Percentiles rank a stretch among this genome's conserved stretches.
Conservation (phyloP, 2,888 invertebrate species). For the Drosophila nigritarsus region DNA sequence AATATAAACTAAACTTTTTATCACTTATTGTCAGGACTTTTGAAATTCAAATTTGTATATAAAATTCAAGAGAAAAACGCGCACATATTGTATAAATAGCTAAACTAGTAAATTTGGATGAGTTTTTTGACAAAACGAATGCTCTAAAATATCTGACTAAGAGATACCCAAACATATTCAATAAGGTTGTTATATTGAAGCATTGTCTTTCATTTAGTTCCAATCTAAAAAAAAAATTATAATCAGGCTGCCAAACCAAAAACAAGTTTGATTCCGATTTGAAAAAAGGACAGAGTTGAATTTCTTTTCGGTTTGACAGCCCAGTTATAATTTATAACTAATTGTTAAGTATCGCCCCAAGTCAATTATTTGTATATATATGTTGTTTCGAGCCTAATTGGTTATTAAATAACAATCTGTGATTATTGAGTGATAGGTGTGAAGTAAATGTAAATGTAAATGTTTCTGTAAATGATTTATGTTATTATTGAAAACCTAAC, state of each 20-base stretch:
- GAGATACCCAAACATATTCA: slow-evolving; percentile 28
- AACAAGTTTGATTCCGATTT: neutral
- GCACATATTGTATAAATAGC: slow-evolving; percentile 17
- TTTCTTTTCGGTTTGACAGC: neutral
- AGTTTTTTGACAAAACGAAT: slow-evolving; percentile 29
- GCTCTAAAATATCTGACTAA: slow-evolving; percentile 13
- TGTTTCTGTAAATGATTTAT: slow-evolving; percentile 11
- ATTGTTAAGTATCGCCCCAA: slow-evolving; percentile 3
- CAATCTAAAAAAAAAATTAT: neutral
- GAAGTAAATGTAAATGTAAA: neutral
- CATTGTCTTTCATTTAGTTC: neutral
- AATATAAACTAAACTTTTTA: slow-evolving; percentile 39
- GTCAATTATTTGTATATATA: neutral
- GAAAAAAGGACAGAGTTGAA: neutral
- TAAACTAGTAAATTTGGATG: slow-evolving; percentile 31
- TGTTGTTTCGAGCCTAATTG: slow-evolving; percentile 1
- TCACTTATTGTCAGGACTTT: slow-evolving; percentile 46
- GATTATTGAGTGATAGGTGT: slow-evolving; percentile 1
- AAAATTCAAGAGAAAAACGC: slow-evolving; percentile 19
- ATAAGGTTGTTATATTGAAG: slow-evolving; percentile 2
- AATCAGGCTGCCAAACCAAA: neutral
- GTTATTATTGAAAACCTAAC: slow-evolving; percentile 7
- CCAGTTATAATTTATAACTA: neutral
- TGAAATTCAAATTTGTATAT: slow-evolving; percentile 15
- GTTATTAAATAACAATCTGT: slow-evolving; percentile 5